Evolutionary conservation across 2,797 vertebrate species (phyloP).

Genomic region (Todus mexicanus): DNA sequence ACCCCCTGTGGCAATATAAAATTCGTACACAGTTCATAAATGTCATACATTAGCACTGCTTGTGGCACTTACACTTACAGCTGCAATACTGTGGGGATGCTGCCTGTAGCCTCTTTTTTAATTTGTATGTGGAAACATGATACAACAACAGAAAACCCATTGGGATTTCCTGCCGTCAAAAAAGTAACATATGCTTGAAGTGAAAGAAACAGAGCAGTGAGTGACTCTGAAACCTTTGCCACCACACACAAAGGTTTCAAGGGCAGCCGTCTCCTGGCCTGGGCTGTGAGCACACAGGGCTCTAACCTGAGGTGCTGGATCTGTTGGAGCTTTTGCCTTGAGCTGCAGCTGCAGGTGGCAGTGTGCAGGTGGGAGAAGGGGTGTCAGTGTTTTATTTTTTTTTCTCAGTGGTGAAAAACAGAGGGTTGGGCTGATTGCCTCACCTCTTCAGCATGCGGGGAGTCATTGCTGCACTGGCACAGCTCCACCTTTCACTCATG

Average conservation of each 20-base stretch:
- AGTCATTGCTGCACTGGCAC: not conserved
- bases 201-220: not conserved
- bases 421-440: not conserved
- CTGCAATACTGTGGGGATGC: not conserved
- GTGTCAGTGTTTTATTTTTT: not conserved
- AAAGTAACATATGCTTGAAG: not conserved
- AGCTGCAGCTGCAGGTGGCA: not conserved
- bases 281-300: not conserved
- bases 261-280: not conserved
- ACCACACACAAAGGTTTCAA: not conserved
- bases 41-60: not conserved
- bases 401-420: not conserved
- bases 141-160: not conserved
- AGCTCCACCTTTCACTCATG: not conserved
- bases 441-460: not conserved
- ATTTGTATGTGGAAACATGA: not conserved
- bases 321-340: not conserved
- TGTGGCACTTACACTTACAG: not conserved
- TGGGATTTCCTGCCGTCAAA: not conserved
- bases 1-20: not conserved
- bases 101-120: not conserved
- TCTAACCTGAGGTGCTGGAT: not conserved
- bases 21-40: not conserved
- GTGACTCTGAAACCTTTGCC: not conserved
- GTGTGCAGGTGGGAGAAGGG: not conserved